These are phyloP conservation scores for Alca torda DNA, from an alignment of 2,797 vertebrate species.

Conservation along the genomic window DNA sequence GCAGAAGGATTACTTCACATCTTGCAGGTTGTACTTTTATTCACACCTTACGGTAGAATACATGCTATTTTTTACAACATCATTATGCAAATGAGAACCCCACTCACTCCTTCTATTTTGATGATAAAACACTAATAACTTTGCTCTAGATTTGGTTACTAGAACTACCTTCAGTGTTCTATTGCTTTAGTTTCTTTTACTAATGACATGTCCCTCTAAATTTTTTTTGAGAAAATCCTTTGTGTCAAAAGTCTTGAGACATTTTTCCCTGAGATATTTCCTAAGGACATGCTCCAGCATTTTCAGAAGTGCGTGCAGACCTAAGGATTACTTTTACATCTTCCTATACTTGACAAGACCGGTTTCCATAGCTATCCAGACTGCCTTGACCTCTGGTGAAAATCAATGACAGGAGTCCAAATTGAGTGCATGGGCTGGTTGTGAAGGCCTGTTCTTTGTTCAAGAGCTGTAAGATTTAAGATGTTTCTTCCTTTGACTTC, in stretches of 20 bases:
- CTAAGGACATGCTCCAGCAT: not conserved
- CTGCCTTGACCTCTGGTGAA: not conserved
- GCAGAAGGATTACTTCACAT: not conserved
- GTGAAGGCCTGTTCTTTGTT: not conserved
- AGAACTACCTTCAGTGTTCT: not conserved
- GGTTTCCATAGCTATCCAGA: not conserved
- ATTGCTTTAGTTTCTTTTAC: not conserved
- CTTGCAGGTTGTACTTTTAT: not conserved
- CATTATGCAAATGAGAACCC: not conserved
- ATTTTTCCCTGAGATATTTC: not conserved
- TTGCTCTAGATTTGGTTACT: not conserved
- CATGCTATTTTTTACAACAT: not conserved
- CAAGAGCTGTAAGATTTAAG: not conserved
- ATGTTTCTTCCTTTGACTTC: not conserved
- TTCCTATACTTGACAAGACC: not conserved
- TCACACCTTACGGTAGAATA: not conserved
- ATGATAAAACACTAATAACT: not conserved
- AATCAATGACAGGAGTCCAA: not conserved
- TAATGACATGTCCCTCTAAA: not conserved
- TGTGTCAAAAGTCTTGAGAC: not conserved
- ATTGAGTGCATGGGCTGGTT: not conserved
- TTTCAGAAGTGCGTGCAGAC: not conserved
- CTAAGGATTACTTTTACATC: not conserved
- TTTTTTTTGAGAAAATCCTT: not conserved
- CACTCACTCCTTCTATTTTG: not conserved